A percentile compares a stretch with the other conserved stretches of the same genome.
phyloP scores from a whole-genome alignment of 2,113 vertebrate species.

The cattle (Bos taurus) region ARS-UCD2.0 NC_037329.1:126129501-126130000 shows the following conservation, averaged over 20 bases:
- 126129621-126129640: background rate
- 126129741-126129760: rapidly evolving
- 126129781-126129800: background rate
- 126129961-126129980: background rate
- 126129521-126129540: background rate
- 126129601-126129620: background rate
- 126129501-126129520: background rate
- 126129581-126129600: background rate
- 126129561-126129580: background rate
- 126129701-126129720: background rate
- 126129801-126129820: background rate
- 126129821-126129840: background rate
- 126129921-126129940: background rate
- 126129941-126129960: background rate
- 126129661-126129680: background rate
- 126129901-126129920: background rate
- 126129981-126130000: background rate
- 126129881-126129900: background rate
- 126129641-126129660: background rate
- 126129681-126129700: background rate
- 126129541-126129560: background rate
- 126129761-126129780: background rate
- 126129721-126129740: background rate
- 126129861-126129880: background rate
- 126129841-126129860: background rate